Evolutionary conservation across 2,113 vertebrate species (phyloP).

Genomic region (Lamprologus speciosus): DNA sequence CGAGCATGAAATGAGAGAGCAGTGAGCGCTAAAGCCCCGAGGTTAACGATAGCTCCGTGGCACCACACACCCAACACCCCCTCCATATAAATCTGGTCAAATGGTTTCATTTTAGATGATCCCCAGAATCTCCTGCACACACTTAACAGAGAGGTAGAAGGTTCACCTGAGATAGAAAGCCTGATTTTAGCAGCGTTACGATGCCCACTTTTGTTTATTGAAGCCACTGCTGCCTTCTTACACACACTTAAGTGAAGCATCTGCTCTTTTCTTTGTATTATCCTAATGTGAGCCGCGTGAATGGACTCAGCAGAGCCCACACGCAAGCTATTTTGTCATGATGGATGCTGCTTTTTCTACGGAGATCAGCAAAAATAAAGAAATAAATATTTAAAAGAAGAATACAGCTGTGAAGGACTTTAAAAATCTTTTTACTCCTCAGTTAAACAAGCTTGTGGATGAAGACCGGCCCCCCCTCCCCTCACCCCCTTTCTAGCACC

Average conservation of each 20-base stretch:
- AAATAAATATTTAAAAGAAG: constrained; percentile 78
- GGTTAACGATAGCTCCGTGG: constrained; percentile 70
- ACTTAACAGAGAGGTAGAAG: background rate
- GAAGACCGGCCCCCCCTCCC: constrained; percentile 72
- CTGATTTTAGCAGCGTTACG: background rate
- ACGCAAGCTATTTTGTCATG: constrained; percentile 36
- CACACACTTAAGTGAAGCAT: constrained; percentile 4
- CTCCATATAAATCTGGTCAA: constrained; percentile 69
- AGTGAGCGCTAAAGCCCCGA: constrained; percentile 65
- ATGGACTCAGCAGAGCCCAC: constrained; percentile 37
- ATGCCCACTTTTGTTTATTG: background rate
- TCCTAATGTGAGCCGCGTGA: constrained; percentile 14
- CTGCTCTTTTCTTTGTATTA: constrained; percentile 14
- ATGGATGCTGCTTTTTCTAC: constrained; percentile 42
- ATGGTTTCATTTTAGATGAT: constrained; percentile 72
- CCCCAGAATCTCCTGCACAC: constrained; percentile 57
- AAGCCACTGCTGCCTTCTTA: background rate
- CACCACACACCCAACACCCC: constrained; percentile 40
- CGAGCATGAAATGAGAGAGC: constrained; percentile 78
- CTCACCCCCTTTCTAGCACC: background rate
- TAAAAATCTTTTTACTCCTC: constrained; percentile 83
- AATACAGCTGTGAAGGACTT: constrained; percentile 73
- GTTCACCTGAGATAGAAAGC: constrained; percentile 24
- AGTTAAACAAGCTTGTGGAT: constrained; percentile 94
- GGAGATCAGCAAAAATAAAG: constrained; percentile 85